Evolutionary conservation across 2,888 invertebrate genomes (phyloP), one percentile per base, ranked within the genome.

Genomic region (Charanyca ferruginea): DNA sequence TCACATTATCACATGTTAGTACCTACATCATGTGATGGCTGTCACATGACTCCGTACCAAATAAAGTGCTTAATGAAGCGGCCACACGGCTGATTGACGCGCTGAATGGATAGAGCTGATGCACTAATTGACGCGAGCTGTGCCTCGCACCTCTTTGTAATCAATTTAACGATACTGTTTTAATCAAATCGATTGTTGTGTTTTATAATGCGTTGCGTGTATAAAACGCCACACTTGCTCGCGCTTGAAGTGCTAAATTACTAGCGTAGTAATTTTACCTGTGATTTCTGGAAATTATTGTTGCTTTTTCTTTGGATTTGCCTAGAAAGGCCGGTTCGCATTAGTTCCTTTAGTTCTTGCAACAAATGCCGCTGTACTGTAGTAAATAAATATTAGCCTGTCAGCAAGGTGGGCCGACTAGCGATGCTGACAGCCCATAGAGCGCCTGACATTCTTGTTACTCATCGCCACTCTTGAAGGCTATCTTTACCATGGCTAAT

Each of bases 1-100:
- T 47, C 41, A 3, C 41, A 28, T 54, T 73, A 73, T 58, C 53
- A 49, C 49, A 35, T 35, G 66, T 28, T 28, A 7, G 28, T 44
- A 28, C n/a, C n/a, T n/a, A n/a, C 45, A 35, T 79, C 73, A 73
- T 51, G 75, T 73, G 73, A 73, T 49, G 41, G 25, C 47, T 23
- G 41, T 59, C 59, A 59, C 49, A 49, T 49, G 59, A 41, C 22
- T 38, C 18, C 42, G 16, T 48, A 38, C 23, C 41, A 48, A 11
- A 32, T 32, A 11, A 11, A 2, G 42, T 1, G 25, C 25, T 6
- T 57, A 64, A 73, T 61, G 62, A 70, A 47, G 42, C 32, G 23
- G 23, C 52, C n/a, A 35, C 49, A 20, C 48, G 28, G 41, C 58
- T 54, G 20, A 71, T 57, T 55, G 62, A 23, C 48, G 35, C 28